Conservation (phyloP, 2,797 vertebrate species). For the Eleutherodactylus coqui region DNA sequence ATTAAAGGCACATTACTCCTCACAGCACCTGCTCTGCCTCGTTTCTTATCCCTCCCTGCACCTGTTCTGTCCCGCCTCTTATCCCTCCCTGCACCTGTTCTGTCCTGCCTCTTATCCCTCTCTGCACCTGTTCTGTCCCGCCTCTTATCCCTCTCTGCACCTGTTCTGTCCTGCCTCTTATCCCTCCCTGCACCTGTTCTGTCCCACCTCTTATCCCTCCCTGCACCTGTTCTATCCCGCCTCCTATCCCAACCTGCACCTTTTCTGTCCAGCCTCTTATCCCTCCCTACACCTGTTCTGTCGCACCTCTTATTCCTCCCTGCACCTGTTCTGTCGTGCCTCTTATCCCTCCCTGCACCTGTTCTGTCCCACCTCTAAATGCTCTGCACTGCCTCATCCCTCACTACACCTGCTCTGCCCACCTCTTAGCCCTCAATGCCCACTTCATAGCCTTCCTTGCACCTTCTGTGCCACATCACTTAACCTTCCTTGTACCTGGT, state of each 20-base stretch:
- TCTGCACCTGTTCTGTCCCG: neutral
- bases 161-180: neutral
- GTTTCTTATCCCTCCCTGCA: neutral
- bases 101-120: neutral
- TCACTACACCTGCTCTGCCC: neutral
- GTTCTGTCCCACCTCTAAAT: too few relatives aligned
- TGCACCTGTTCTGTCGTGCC: too few relatives aligned
- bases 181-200: neutral
- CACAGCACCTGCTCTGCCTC: neutral
- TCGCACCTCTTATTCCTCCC: too few relatives aligned
- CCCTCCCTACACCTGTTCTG: too few relatives aligned
- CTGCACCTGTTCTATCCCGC: neutral
- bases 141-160: neutral
- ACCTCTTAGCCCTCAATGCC: too few relatives aligned
- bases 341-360: too few relatives aligned
- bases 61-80: neutral
- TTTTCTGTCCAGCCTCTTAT: too few relatives aligned
- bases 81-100: neutral
- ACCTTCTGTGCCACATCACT: too few relatives aligned
- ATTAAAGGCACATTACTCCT: too few relatives aligned
- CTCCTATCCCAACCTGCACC: neutral
- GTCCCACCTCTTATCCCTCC: neutral
- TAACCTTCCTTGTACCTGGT: too few relatives aligned
- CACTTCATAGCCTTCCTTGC: too few relatives aligned
- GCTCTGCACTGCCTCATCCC: too few relatives aligned